Conservation (phyloP, 2,797 vertebrate genomes). For the Centropyge bicolor region DNA sequence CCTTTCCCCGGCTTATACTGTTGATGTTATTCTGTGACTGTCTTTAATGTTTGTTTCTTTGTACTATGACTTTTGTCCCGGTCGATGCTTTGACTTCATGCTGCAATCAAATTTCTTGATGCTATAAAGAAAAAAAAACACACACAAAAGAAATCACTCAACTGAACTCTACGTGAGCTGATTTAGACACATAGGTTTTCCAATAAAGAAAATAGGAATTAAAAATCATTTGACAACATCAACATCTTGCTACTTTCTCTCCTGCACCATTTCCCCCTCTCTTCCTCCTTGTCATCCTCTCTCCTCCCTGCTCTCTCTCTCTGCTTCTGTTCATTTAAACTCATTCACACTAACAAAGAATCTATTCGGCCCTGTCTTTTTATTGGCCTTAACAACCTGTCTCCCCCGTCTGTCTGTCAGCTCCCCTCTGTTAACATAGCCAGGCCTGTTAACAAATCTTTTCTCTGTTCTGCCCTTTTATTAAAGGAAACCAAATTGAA, state of each 20-base stretch:
- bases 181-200: background rate
- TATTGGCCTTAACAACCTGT: conserved; percentile 32
- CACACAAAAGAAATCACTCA: background rate
- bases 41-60: conserved; percentile 13
- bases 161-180: background rate
- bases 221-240: background rate
- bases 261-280: background rate
- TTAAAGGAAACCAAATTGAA: conserved; percentile 60
- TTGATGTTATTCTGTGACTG: background rate
- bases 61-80: background rate
- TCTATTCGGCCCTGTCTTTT: conserved; percentile 16
- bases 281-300: background rate
- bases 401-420: conserved; percentile 21
- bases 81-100: background rate
- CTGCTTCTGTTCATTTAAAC: conserved; percentile 31
- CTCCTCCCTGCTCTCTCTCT: background rate
- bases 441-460: conserved; percentile 43
- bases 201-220: background rate
- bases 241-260: background rate
- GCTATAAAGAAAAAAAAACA: background rate
- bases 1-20: background rate
- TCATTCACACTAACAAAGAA: conserved; percentile 39
- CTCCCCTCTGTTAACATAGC: conserved; percentile 35
- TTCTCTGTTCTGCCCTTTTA: conserved; percentile 49
- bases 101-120: background rate